A percentile compares a stretch with the other conserved stretches of the same genome.
These are phyloP conservation scores for Coturnix japonica DNA, from an alignment of 2,113 vertebrate species.

Conservation along the genomic window DNA sequence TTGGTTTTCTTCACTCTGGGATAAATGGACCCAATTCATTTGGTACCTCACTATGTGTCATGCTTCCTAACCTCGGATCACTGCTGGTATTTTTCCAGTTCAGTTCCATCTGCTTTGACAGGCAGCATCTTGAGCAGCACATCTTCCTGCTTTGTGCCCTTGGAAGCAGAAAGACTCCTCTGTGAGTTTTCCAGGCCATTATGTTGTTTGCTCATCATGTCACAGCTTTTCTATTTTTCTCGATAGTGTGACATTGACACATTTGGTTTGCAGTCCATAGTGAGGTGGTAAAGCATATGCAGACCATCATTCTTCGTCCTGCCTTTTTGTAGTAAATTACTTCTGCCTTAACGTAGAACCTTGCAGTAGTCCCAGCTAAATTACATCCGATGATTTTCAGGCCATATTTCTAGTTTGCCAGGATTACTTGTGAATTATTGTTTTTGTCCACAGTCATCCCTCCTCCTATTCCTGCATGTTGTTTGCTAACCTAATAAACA, in stretches of 20 bases:
- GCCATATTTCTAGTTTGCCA: neutral
- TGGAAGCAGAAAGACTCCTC: neutral
- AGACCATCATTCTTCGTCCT: neutral
- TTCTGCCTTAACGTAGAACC: neutral
- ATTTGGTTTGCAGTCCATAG: neutral
- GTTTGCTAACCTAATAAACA: neutral
- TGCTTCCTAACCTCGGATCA: neutral
- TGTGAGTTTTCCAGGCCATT: neutral
- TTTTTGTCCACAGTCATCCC: neutral
- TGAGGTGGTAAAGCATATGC: neutral
- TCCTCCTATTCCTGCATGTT: neutral
- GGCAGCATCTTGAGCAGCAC: neutral
- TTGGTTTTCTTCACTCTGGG: neutral
- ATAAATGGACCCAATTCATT: neutral
- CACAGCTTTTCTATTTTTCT: neutral
- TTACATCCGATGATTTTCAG: neutral
- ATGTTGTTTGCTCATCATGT: neutral
- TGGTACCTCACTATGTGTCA: neutral
- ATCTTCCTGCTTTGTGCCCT: neutral
- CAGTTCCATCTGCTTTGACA: neutral
- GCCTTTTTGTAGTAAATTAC: rapidly evolving
- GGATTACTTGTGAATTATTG: neutral
- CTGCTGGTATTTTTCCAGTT: neutral
- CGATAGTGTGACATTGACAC: rapidly evolving
- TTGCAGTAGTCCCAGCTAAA: neutral